Evolutionary conservation across 2,113 vertebrate species (phyloP).

Genomic region (Eptesicus fuscus): DNA sequence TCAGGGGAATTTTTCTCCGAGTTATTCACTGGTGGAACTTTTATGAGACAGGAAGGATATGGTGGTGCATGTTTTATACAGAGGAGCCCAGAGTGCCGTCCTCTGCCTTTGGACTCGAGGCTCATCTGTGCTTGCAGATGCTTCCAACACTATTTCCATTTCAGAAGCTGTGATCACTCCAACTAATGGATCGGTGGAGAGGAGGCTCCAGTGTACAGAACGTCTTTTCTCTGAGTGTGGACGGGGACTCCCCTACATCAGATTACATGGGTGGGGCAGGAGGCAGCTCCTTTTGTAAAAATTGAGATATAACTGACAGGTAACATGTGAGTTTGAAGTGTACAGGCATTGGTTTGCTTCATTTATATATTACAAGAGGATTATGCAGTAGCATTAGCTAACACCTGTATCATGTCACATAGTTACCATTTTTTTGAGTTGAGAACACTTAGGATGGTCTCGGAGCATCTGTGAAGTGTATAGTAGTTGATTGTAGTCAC

Average conservation of each 20-base stretch:
- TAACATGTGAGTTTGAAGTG: background rate
- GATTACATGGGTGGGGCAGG: background rate
- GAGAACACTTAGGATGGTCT: background rate
- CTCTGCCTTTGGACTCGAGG: background rate
- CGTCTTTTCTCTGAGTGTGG: background rate
- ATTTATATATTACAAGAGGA: background rate
- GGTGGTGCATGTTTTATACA: rapidly evolving
- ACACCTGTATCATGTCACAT: background rate
- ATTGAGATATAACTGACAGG: background rate
- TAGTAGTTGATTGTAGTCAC: background rate
- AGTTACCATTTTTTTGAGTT: background rate
- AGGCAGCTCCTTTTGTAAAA: background rate
- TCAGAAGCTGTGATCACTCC: background rate
- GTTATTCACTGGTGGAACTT: background rate
- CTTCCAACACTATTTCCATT: background rate
- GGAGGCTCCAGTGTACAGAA: background rate
- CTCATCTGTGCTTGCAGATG: background rate
- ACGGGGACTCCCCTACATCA: background rate
- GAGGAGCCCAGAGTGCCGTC: background rate
- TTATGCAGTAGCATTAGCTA: background rate
- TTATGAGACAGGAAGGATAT: background rate
- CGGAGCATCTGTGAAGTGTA: background rate
- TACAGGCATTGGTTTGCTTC: background rate
- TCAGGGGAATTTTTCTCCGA: background rate
- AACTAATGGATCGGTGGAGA: background rate